A percentile compares a stretch with the other conserved stretches of the same genome.
Conservation (phyloP, 2,797 vertebrate species). For the Glyptemys insculpta region DNA sequence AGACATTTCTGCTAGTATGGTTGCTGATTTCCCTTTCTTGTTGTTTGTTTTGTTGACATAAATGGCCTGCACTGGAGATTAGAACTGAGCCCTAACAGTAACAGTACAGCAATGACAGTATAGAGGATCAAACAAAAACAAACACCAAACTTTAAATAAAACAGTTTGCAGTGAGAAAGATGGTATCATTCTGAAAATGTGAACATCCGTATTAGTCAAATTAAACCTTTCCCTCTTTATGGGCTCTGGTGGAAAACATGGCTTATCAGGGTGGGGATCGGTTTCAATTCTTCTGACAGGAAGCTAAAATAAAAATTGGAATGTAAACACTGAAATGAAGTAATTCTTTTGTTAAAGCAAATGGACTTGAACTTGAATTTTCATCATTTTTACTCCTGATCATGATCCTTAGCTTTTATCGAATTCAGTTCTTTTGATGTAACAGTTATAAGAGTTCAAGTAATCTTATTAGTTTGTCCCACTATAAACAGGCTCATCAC, state of each 20-base stretch:
- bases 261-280: not conserved
- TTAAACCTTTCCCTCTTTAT: conserved; percentile 18
- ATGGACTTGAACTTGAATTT: not conserved
- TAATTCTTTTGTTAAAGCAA: not conserved
- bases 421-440: not conserved
- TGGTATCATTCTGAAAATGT: not conserved
- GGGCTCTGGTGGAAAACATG: not conserved
- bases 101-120: not conserved
- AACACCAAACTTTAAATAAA: not conserved
- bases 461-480: not conserved
- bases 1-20: not conserved
- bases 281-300: conserved; percentile 38
- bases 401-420: not conserved
- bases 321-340: conserved; percentile 26
- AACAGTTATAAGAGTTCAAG: not conserved
- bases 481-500: not conserved
- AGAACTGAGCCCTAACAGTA: not conserved
- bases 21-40: not conserved
- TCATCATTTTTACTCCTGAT: not conserved
- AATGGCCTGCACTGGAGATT: not conserved
- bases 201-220: not conserved
- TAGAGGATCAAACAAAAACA: not conserved
- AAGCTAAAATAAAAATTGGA: conserved; percentile 34
- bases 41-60: not conserved
- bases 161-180: not conserved